Evolutionary conservation across 2,113 vertebrate species (phyloP).

Genomic region (Morone saxatilis): DNA sequence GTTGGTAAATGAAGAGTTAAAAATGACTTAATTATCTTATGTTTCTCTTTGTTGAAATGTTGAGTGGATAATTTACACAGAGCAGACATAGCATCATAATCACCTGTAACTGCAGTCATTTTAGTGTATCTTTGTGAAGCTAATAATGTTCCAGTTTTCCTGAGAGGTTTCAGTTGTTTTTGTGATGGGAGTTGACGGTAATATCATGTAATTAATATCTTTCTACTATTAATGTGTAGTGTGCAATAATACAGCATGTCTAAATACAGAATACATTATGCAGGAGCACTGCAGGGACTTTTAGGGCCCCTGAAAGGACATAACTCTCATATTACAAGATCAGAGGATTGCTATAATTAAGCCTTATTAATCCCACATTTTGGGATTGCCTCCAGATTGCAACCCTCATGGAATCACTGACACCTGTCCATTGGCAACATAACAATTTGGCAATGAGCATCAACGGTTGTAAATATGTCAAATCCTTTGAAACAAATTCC

Average conservation of each 20-base stretch:
- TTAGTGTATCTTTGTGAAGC: not conserved
- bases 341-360: slow-evolving; percentile 34
- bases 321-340: slow-evolving; percentile 6
- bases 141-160: no score
- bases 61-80: not conserved
- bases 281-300: not conserved
- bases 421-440: slow-evolving; percentile 28
- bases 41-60: not conserved
- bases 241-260: no score
- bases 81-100: not conserved
- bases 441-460: slow-evolving; percentile 21
- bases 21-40: not conserved
- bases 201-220: slow-evolving; percentile 1
- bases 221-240: not conserved
- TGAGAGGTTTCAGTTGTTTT: not conserved
- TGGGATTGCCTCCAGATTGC: slow-evolving; percentile 27
- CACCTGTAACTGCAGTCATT: not conserved
- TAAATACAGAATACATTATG: not conserved
- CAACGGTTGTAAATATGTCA: not conserved
- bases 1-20: not conserved
- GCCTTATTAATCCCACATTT: slow-evolving; percentile 35
- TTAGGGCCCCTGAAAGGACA: slow-evolving; percentile 14
- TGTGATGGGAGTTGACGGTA: not conserved
- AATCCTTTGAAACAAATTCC: slow-evolving; percentile 12
- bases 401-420: slow-evolving; percentile 22